Conservation (phyloP, 1,140 invertebrate genomes). For the Cotesia glomerata region DNA sequence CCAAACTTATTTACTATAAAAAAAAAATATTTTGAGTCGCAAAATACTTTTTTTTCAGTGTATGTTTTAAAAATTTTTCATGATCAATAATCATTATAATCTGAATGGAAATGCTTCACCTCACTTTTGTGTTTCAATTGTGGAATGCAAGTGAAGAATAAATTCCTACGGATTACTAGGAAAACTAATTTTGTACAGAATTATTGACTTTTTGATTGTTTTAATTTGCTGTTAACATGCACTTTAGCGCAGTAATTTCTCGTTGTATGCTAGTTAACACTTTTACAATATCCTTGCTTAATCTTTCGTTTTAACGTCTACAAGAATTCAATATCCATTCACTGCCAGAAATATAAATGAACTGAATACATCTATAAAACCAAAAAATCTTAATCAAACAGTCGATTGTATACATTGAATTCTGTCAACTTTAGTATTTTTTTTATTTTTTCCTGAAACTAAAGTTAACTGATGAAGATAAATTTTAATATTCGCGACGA, state of each 20-base stretch:
- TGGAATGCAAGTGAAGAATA: too few species aligned
- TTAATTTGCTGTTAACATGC: slow-evolving; percentile 11
- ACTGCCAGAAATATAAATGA: background rate
- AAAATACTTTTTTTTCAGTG: too few species aligned
- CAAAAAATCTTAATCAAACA: slow-evolving; percentile 7
- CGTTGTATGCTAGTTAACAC: slow-evolving; percentile 3
- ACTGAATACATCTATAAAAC: background rate
- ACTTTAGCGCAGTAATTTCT: slow-evolving; percentile 8
- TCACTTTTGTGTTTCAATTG: too few species aligned
- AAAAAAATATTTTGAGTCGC: too few species aligned
- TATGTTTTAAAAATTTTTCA: too few species aligned
- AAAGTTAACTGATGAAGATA: background rate
- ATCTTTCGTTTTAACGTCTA: slow-evolving; percentile 11
- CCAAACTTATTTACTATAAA: too few species aligned
- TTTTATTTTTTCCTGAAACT: background rate
- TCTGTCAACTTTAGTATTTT: background rate
- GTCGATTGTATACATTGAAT: background rate
- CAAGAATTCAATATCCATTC: slow-evolving; percentile 20
- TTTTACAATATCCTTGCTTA: slow-evolving; percentile 2
- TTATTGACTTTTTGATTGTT: slow-evolving; percentile 13
- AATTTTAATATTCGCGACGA: too few species aligned
- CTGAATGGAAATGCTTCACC: too few species aligned
- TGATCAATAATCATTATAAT: too few species aligned
- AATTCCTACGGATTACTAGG: background rate
- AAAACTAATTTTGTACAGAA: background rate